A percentile compares a stretch with the other conserved stretches of the same genome.
Conservation (phyloP, 2,888 invertebrate genomes). For the Nomada fabriciana region DNA sequence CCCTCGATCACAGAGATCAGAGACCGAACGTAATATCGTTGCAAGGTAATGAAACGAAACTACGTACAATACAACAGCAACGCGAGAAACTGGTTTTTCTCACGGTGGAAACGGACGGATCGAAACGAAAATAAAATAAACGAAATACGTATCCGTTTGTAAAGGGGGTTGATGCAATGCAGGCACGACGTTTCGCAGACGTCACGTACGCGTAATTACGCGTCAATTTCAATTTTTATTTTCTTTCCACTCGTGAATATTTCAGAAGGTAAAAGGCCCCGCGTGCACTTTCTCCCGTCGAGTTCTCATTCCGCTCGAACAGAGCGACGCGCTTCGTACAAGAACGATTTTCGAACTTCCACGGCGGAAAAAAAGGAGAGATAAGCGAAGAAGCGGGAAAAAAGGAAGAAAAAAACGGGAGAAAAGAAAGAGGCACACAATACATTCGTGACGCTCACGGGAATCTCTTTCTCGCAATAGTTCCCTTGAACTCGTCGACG, state of each 20-base stretch:
- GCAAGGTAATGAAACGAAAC: slow-evolving; percentile 22
- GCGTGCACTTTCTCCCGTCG: slow-evolving; percentile 52
- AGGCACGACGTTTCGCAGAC: slow-evolving; percentile 24
- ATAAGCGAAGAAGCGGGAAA: background rate
- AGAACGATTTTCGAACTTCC: slow-evolving; percentile 50
- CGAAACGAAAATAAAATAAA: background rate
- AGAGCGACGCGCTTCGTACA: slow-evolving; percentile 21
- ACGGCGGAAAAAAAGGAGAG: background rate
- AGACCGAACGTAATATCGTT: background rate
- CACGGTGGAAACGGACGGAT: background rate
- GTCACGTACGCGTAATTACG: slow-evolving; percentile 53
- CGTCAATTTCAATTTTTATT: slow-evolving; percentile 56
- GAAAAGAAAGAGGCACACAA: slow-evolving; percentile 20
- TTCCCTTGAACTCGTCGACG: background rate
- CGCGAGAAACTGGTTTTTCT: slow-evolving; percentile 31
- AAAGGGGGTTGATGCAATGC: slow-evolving; percentile 25
- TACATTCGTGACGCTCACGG: slow-evolving; percentile 6
- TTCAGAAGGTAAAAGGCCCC: slow-evolving; percentile 59
- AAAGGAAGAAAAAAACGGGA: background rate
- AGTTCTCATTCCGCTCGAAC: slow-evolving; percentile 50
- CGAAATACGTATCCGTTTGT: slow-evolving; percentile 2
- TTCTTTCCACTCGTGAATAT: slow-evolving; percentile 50
- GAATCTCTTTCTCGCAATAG: background rate
- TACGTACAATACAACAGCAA: slow-evolving; percentile 4
- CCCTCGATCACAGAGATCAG: background rate